These are phyloP conservation scores for Phylloscopus collybita DNA, from an alignment of 2,797 vertebrate species.

Conservation along the genomic window DNA sequence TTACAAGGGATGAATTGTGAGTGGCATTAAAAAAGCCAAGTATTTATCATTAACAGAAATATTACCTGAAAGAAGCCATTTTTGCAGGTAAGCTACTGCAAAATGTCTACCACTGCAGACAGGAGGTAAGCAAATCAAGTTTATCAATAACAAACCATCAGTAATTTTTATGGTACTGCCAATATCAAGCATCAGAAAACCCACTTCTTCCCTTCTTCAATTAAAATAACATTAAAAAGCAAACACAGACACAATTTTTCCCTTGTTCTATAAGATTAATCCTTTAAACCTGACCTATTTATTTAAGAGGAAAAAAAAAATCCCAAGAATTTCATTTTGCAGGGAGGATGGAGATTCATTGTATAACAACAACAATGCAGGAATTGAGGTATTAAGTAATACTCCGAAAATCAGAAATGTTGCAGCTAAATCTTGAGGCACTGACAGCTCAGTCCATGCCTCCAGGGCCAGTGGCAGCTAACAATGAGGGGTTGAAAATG, in stretches of 20 bases:
- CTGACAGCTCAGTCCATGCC: background rate
- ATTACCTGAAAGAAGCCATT: background rate
- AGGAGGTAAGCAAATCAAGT: background rate
- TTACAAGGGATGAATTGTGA: background rate
- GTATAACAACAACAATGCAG: background rate
- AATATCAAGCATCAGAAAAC: background rate
- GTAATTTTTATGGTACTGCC: background rate
- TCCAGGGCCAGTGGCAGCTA: background rate
- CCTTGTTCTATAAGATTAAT: background rate
- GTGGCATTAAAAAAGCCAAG: background rate
- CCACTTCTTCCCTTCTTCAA: background rate
- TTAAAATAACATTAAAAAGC: background rate
- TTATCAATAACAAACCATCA: background rate
- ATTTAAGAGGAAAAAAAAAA: background rate
- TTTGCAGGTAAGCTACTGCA: background rate
- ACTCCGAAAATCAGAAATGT: background rate
- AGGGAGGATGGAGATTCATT: background rate
- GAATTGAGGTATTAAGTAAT: background rate
- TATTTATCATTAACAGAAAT: background rate
- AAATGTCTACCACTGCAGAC: background rate
- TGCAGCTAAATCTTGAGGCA: background rate
- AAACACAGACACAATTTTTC: background rate
- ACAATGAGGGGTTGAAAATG: background rate
- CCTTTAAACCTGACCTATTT: background rate
- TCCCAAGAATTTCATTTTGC: background rate